A percentile compares a stretch with the other conserved stretches of the same genome.
Conservation (phyloP, 2,113 vertebrate genomes). For the Colinus virginianus region DNA sequence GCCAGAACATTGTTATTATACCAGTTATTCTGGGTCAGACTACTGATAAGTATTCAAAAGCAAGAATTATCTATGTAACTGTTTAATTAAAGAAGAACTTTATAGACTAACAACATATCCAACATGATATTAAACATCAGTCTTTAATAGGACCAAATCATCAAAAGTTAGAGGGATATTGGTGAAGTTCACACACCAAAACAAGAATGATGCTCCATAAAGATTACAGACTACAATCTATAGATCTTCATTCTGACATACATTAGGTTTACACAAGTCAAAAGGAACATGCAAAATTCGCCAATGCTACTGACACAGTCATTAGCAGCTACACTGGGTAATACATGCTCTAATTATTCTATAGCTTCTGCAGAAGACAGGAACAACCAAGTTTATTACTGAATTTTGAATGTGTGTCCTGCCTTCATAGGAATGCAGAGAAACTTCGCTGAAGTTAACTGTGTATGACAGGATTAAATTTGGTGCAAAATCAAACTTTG, state of each 20-base stretch:
- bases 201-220: not conserved
- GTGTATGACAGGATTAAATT: constrained; percentile 25
- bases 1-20: not conserved
- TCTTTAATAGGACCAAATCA: not conserved
- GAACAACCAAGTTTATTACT: not conserved
- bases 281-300: not conserved
- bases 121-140: not conserved
- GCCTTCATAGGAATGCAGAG: not conserved
- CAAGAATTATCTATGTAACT: not conserved
- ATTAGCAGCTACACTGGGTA: not conserved
- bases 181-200: not conserved
- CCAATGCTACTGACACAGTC: not conserved
- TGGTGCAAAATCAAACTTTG: constrained; percentile 47
- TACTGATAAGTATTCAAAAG: not conserved
- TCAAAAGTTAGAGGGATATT: not conserved
- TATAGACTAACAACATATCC: not conserved
- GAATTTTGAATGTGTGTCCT: not conserved
- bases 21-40: not conserved
- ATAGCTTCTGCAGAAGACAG: not conserved
- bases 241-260: not conserved
- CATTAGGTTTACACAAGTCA: not conserved
- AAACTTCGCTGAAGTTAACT: constrained; percentile 21
- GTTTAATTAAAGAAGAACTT: not conserved
- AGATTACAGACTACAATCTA: not conserved
- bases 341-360: not conserved